Evolutionary conservation across 2,797 vertebrate species (phyloP), one percentile per base, ranked within the genome.

Genomic region (Sarcoramphus papa): DNA sequence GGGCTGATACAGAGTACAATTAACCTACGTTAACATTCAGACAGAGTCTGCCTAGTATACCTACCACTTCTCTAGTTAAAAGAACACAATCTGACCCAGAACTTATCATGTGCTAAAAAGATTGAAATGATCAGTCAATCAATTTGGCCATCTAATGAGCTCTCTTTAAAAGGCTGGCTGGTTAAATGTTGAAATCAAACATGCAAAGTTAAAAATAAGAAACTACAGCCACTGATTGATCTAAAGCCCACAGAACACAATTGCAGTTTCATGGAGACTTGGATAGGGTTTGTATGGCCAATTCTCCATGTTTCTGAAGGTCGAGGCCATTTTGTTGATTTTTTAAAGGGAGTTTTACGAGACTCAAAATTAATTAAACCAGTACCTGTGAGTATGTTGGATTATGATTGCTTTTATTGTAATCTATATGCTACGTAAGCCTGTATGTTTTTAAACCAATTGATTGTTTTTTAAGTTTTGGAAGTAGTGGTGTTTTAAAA

Each of bases 111-210:
- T 74, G 64, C 47, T 54, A 80, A 80, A 90, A 47, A 53, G n/a
- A 68, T 35, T 82, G 59, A 92, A 85, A 85, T 64, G 27, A 91
- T 79, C 45, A 59, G 35, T 73, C 40, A 88, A 73, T 75, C 79
- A 74, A 28, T 79, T 47, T 60, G 41, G 18, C 40, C 16, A 43
- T 57, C 41, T 91, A 83, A 81, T 43, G 40, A 88, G 14, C 24
- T 80, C 9, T 60, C 31, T 72, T 75, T 75, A 72, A 86, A 79
- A 78, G 4, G 12, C 10, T 1, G 4, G 14, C 25, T 89, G 14
- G 60, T 87, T 94, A 94, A 91, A 85, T 40, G 23, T 10, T 90
- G 35, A 88, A 91, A 88, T 89, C 72, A 91, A 88, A 93, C 57
- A 92, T n/a, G 14, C 19, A 62, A 81, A 84, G 33, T 72, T 70